Percentiles rank a stretch among this genome's conserved stretches.
phyloP scores from a whole-genome alignment of 2,113 vertebrate genomes.

The Noturus placidus region DNA sequence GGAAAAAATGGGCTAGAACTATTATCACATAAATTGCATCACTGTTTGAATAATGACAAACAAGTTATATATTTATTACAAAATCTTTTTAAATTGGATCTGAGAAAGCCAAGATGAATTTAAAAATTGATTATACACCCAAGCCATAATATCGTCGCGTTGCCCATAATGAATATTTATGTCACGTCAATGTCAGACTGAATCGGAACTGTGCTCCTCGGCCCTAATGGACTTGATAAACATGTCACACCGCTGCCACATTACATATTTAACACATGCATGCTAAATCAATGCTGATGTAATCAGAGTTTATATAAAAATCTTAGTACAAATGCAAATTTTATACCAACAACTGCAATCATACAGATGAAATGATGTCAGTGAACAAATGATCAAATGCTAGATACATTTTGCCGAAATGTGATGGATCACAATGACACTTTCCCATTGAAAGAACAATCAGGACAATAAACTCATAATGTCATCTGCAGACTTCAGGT shows the following conservation, averaged over 20 bases:
- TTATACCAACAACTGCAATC: constrained; percentile 40
- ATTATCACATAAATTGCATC: not conserved
- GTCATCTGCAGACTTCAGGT: constrained; percentile 55
- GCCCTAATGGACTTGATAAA: constrained; percentile 52
- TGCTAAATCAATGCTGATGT: constrained; percentile 40
- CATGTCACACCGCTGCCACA: constrained; percentile 53
- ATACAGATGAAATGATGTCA: constrained; percentile 45
- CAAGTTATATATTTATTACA: not conserved
- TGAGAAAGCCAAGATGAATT: not conserved
- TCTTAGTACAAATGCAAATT: constrained; percentile 54
- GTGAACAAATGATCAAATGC: constrained; percentile 46
- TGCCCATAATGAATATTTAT: constrained; percentile 11
- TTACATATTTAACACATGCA: constrained; percentile 51
- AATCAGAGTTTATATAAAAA: constrained; percentile 53
- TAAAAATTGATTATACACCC: not conserved
- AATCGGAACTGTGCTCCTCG: constrained; percentile 42
- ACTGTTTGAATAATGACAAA: constrained; percentile 12
- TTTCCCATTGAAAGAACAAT: constrained; percentile 23
- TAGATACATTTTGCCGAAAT: constrained; percentile 37
- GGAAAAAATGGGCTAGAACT: not conserved
- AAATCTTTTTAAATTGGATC: not conserved
- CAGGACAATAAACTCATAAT: constrained; percentile 20
- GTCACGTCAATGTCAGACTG: constrained; percentile 39
- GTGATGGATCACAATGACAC: constrained; percentile 35
- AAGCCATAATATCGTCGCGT: not conserved